Percentiles rank a stretch among this genome's conserved stretches.
phyloP scores from a whole-genome alignment of 2,888 invertebrate species.

The Melanargia galathea region DNA sequence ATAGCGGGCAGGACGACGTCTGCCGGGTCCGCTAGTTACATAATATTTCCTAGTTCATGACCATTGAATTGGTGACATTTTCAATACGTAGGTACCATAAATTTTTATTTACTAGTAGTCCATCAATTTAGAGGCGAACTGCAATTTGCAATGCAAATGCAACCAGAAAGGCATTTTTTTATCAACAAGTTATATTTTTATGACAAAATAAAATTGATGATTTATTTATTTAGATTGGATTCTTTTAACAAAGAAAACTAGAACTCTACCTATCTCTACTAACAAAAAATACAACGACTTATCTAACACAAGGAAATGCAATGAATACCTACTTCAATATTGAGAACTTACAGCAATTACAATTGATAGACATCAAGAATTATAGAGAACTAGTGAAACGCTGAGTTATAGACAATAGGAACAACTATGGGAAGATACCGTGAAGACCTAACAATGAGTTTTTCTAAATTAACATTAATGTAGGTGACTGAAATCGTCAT shows the following conservation, averaged over 20 bases:
- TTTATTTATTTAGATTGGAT: no score
- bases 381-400: constrained; percentile 35
- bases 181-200: no score
- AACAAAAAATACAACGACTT: neutral
- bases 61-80: neutral
- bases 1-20: no score
- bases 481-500: constrained; percentile 1
- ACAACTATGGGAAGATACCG: constrained; percentile 31
- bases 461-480: neutral
- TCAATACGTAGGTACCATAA: no score
- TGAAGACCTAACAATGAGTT: constrained; percentile 8
- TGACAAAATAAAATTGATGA: no score
- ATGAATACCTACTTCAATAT: constrained; percentile 6
- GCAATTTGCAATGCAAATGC: no score
- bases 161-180: no score
- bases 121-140: no score
- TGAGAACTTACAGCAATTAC: constrained; percentile 15
- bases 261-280: neutral
- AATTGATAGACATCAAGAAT: constrained; percentile 28
- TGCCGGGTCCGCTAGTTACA: no score
- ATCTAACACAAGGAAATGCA: constrained; percentile 20
- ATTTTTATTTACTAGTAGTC: no score
- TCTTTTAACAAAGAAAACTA: no score
- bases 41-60: neutral
- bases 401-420: constrained; percentile 23